Base-by-base conservation (phyloP, 37 sponge, comb jelly and placozoan genomes). In the Diacarnus erythraeanus region DNA sequence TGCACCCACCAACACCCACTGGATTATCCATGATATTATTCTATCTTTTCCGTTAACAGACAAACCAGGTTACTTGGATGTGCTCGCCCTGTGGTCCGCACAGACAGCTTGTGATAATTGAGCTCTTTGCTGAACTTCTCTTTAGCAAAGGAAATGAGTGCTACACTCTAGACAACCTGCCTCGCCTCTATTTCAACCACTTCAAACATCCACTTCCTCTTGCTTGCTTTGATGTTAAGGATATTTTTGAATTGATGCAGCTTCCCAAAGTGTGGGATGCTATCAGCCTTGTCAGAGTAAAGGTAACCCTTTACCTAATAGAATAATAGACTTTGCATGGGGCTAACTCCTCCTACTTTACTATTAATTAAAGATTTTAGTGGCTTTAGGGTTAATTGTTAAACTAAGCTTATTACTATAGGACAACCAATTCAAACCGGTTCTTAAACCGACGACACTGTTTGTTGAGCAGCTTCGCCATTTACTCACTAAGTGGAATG, bases 401-500 rank as follows among this genome's bases (percentile, higher is more conserved):
- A n/a, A n/a, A n/a, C 12, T 47, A 15, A 15, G 51, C 51, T 47
- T 60, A 5, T 65, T 65, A 34, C 2, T 15, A 25, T 65, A 65
- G 66, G 66, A 10, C 33, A 65, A 31, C 35, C 17, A 39, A 27
- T 2, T 56, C 29, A 72, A 42, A 42, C 64, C 65, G 20, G 74
- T 73, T n/a, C 64, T 88, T 1, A 72, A 42, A 0, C 38, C 75
- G 29, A 39, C 12, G 8, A 56, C 61, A 1, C 57, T 69, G 2
- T 76, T 80, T 31, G 74, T 59, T 9, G 90, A 89, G 81, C 85
- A 84, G 71, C 4, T 89, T 39, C 76, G 90, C 6, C 61, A 79
- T 58, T 80, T 89, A 4, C 77, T 89, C 34, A 80, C 90, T 36
- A 27, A 72, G 4, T 41, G 76, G 57, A 43, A 84, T 69, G 85